Percentiles rank a stretch among this genome's conserved stretches.
Evolutionary conservation across 2,113 vertebrate genomes (phyloP).

Genomic region (Anolis carolinensis): DNA sequence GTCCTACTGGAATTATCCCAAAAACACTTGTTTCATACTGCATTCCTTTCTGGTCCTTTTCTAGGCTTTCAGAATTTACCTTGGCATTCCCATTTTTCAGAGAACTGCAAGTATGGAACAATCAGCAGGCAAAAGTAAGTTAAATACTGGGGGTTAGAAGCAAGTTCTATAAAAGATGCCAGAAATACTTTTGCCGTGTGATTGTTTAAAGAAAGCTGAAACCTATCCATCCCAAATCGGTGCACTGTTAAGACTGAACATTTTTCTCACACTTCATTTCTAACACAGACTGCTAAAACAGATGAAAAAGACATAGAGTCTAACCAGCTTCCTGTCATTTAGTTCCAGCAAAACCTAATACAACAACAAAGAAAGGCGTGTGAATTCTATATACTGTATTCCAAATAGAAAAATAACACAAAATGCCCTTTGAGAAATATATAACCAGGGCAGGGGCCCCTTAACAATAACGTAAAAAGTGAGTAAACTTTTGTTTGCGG

Average conservation of each 20-base stretch:
- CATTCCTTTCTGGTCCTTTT: not conserved
- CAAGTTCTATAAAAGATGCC: slow-evolving; percentile 10
- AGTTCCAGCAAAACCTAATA: not conserved
- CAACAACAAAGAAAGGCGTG: not conserved
- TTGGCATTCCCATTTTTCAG: not conserved
- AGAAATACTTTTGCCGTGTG: slow-evolving; percentile 16
- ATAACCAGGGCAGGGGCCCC: not conserved
- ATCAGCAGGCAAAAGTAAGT: slow-evolving; percentile 8
- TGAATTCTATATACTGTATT: not conserved
- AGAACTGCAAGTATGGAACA: not conserved
- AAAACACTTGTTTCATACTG: not conserved
- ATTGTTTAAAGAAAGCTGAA: not conserved
- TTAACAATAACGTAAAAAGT: not conserved
- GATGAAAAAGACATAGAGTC: not conserved
- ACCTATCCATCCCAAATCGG: slow-evolving; percentile 9
- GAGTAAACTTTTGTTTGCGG: not conserved
- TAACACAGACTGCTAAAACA: not conserved
- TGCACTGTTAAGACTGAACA: not conserved
- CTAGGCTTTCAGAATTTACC: not conserved
- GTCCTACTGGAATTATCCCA: not conserved
- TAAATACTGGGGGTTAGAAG: not conserved
- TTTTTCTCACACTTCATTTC: slow-evolving; percentile 8
- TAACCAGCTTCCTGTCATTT: not conserved
- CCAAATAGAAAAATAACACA: not conserved
- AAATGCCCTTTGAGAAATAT: too few species aligned